Evolutionary conservation across 2,888 invertebrate genomes (phyloP).

Genomic region (Chrysomela aeneicollis): DNA sequence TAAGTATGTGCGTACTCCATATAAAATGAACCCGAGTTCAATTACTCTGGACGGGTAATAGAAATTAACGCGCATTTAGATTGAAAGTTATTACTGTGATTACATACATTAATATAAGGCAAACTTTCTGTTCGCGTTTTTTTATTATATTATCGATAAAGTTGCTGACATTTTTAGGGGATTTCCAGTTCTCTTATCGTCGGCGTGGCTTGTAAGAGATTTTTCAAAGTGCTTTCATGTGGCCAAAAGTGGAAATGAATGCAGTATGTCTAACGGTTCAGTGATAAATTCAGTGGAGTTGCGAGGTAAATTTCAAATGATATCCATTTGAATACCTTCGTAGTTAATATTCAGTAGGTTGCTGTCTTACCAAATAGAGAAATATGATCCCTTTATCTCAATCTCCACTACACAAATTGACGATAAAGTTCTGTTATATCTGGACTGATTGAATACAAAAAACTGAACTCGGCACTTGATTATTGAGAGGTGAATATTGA

Average conservation of each 20-base stretch:
- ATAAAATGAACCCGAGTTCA: constrained; percentile 55
- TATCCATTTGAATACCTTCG: not conserved
- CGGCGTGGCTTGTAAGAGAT: constrained; percentile 11
- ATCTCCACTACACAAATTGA: too few relatives aligned
- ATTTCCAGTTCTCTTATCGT: constrained; percentile 28
- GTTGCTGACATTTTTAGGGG: constrained; percentile 15
- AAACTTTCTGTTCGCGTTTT: constrained; percentile 41
- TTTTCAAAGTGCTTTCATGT: constrained; percentile 15
- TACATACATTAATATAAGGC: constrained; percentile 47
- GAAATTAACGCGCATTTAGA: constrained; percentile 54
- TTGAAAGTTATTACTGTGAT: constrained; percentile 53
- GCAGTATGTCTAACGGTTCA: constrained; percentile 9
- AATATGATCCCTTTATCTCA: not conserved
- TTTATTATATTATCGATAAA: constrained; percentile 43
- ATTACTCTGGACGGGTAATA: constrained; percentile 53
- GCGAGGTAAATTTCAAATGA: constrained; percentile 3
- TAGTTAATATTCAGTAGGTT: not conserved
- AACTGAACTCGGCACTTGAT: too few relatives aligned
- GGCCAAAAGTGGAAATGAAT: constrained; percentile 21
- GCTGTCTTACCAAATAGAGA: constrained; percentile 1
- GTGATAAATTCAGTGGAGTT: constrained; percentile 14
- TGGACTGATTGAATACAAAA: too few relatives aligned
- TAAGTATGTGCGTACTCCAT: constrained; percentile 52
- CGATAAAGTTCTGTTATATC: too few relatives aligned
- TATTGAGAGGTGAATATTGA: too few relatives aligned